A percentile compares a stretch with the other conserved stretches of the same genome.
These are phyloP conservation scores for Eueides isabella DNA, from an alignment of 1,140 invertebrate species.

Conservation along the genomic window DNA sequence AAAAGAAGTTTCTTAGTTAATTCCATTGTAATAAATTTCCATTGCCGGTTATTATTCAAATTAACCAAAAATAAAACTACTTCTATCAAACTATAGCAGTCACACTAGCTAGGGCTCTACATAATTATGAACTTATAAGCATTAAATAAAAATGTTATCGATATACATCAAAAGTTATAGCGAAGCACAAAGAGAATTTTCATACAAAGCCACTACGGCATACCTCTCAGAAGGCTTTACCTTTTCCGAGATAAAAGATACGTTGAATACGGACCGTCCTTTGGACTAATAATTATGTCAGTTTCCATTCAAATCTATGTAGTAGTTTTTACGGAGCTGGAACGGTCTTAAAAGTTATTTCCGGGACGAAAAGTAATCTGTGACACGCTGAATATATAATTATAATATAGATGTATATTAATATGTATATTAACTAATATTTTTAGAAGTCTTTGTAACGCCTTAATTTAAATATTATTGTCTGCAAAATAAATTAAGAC, in stretches of 20 bases:
- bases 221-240: background rate
- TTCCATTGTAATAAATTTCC: no score
- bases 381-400: background rate
- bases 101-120: no score
- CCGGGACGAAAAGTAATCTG: no score
- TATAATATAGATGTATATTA: no score
- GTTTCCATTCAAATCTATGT: background rate
- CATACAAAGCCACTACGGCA: constrained; percentile 1
- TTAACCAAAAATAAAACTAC: no score
- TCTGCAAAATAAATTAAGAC: no score
- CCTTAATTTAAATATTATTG: no score
- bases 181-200: background rate
- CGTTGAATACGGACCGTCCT: background rate
- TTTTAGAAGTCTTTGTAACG: no score
- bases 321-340: background rate
- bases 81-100: no score
- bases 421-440: no score
- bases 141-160: background rate
- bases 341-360: background rate
- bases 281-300: constrained; percentile 10
- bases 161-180: background rate
- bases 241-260: background rate
- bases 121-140: background rate
- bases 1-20: no score
- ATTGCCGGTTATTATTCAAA: no score